These are phyloP conservation scores for Drosophila persimilis DNA, from an alignment of 1,140 invertebrate species.

Conservation along the genomic window DNA sequence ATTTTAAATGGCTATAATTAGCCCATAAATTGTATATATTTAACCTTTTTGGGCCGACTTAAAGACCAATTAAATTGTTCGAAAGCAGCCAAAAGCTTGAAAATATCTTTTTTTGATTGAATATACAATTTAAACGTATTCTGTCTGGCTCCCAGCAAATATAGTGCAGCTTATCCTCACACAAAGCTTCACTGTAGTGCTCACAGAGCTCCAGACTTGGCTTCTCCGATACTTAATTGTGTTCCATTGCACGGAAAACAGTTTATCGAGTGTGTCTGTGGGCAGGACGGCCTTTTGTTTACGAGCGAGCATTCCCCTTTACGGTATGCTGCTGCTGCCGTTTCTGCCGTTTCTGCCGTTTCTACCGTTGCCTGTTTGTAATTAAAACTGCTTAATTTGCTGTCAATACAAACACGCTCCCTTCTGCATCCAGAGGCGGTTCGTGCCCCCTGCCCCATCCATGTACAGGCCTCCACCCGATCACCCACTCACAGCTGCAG, in stretches of 20 bases:
- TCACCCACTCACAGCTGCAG: conserved; percentile 4
- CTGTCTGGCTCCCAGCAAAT: too few relatives aligned
- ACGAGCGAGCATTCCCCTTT: conserved; percentile 4
- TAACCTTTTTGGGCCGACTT: too few relatives aligned
- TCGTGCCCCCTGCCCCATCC: neutral
- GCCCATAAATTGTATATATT: too few relatives aligned
- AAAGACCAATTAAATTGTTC: too few relatives aligned
- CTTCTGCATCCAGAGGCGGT: too few relatives aligned
- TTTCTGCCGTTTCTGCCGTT: neutral
- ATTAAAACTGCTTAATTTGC: conserved; percentile 63
- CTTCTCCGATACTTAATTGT: too few relatives aligned
- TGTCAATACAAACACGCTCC: conserved; percentile 26
- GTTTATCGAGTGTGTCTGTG: conserved; percentile 35
- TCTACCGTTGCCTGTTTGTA: conserved; percentile 35
- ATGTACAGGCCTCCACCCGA: neutral
- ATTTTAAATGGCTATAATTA: conserved; percentile 5
- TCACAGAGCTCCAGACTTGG: too few relatives aligned
- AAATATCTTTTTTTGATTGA: too few relatives aligned
- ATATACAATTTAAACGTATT: too few relatives aligned
- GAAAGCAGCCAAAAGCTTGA: too few relatives aligned
- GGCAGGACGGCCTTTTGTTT: conserved; percentile 18
- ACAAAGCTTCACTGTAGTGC: too few relatives aligned
- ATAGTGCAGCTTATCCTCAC: too few relatives aligned
- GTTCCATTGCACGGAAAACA: neutral
- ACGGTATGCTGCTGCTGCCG: neutral